These are phyloP conservation scores for Aradus depressus DNA, from an alignment of 2,888 invertebrate species.

Conservation along the genomic window DNA sequence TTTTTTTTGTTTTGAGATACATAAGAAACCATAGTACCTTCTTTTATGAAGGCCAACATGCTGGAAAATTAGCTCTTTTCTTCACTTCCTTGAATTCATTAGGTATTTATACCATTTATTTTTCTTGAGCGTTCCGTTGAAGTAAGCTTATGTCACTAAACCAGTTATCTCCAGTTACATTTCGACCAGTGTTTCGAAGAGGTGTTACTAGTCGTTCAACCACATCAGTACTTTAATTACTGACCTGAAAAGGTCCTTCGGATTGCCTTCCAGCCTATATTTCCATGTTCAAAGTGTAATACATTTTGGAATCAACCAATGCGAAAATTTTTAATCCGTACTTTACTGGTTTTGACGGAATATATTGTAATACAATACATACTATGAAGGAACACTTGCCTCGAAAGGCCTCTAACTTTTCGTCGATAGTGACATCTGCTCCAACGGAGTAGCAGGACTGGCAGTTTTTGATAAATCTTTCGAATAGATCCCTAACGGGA, in stretches of 20 bases:
- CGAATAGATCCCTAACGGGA: slow-evolving; percentile 32
- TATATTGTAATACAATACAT: no score
- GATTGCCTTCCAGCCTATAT: slow-evolving; percentile 27
- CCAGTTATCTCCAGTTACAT: slow-evolving; percentile 32
- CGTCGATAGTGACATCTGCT: slow-evolving; percentile 30
- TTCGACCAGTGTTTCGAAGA: slow-evolving; percentile 24
- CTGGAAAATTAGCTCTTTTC: slow-evolving; percentile 11
- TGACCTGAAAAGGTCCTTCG: slow-evolving; percentile 22
- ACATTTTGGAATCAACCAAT: slow-evolving; percentile 22
- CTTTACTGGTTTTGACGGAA: slow-evolving; percentile 33
- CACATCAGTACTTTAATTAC: slow-evolving; percentile 22
- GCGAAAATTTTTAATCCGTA: slow-evolving; percentile 34
- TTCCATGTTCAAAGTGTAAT: slow-evolving; percentile 26
- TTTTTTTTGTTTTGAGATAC: slow-evolving; percentile 28
- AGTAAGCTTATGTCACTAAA: slow-evolving; percentile 23
- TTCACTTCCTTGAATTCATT: slow-evolving; percentile 15
- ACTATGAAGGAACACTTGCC: slow-evolving; percentile 30
- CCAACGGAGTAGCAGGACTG: slow-evolving; percentile 27
- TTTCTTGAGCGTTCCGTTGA: slow-evolving; percentile 28
- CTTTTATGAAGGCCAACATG: slow-evolving; percentile 23
- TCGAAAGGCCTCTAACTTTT: slow-evolving; percentile 31
- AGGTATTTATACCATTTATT: slow-evolving; percentile 27
- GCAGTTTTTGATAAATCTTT: slow-evolving; percentile 33
- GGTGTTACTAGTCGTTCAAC: slow-evolving; percentile 25
- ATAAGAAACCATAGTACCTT: slow-evolving; percentile 30